These are phyloP conservation scores for Odontocolon sp. DNA, from an alignment of 2,888 invertebrate species.

Conservation along the genomic window DNA sequence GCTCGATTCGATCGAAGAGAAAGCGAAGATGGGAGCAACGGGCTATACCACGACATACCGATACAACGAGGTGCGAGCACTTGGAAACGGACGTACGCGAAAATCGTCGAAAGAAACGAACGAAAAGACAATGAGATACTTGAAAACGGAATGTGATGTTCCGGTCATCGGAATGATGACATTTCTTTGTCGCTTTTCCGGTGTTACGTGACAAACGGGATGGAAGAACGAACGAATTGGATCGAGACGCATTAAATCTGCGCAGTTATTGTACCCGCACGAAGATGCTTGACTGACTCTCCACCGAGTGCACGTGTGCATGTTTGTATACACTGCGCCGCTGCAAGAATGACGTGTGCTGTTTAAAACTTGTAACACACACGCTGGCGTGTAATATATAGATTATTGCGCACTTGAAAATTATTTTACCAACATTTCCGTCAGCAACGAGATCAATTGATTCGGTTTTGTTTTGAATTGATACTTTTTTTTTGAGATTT, in stretches of 20 bases:
- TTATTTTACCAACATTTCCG: no score
- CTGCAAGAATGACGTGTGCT: background rate
- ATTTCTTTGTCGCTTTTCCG: constrained; percentile 36
- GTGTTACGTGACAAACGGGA: constrained; percentile 39
- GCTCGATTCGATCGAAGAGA: constrained; percentile 16
- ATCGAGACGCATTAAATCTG: constrained; percentile 32
- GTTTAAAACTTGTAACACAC: no score
- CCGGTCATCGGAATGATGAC: background rate
- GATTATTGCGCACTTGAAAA: no score
- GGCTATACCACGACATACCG: no score
- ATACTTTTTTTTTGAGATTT: no score
- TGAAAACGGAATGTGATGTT: constrained; percentile 14
- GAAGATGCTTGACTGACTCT: background rate
- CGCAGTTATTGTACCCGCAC: constrained; percentile 38
- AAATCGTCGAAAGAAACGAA: background rate
- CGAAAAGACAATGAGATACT: background rate
- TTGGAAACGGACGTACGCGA: background rate
- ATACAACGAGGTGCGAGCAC: background rate
- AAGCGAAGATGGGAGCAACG: constrained; percentile 15
- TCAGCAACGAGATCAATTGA: no score
- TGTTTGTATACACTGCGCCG: constrained; percentile 58
- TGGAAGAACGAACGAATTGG: constrained; percentile 34
- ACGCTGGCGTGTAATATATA: no score
- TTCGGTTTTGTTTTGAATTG: no score
- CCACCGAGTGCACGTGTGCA: constrained; percentile 48